These are phyloP conservation scores for Neocrepidodera transversa DNA, from an alignment of 2,888 invertebrate species.

Conservation along the genomic window DNA sequence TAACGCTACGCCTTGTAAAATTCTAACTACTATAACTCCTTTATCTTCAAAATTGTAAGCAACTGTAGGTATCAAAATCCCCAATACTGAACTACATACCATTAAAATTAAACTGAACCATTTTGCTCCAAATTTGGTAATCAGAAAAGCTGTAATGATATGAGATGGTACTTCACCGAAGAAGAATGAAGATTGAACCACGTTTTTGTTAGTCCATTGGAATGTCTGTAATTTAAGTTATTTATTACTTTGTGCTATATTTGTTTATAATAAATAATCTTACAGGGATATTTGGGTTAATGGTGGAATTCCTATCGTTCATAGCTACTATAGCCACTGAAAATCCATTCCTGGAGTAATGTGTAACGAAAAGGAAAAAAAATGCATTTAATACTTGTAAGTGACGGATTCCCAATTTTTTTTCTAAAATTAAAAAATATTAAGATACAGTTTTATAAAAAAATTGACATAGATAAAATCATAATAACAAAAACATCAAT, in stretches of 20 bases:
- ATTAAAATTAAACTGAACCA: slow-evolving; percentile 69
- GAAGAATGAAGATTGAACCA: slow-evolving; percentile 78
- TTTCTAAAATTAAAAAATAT: slow-evolving; percentile 34
- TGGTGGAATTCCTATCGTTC: slow-evolving; percentile 35
- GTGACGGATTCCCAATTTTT: slow-evolving; percentile 35
- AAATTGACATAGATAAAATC: too few species aligned
- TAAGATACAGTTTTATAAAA: too few species aligned
- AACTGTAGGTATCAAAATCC: slow-evolving; percentile 71
- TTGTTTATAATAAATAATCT: slow-evolving; percentile 12
- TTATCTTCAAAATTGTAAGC: slow-evolving; percentile 71
- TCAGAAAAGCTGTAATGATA: slow-evolving; percentile 74
- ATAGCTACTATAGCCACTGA: slow-evolving; percentile 40
- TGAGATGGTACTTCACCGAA: slow-evolving; percentile 82
- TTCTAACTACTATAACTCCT: slow-evolving; percentile 70
- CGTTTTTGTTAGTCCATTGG: slow-evolving; percentile 64
- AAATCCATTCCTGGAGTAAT: slow-evolving; percentile 35
- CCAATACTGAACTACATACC: slow-evolving; percentile 68
- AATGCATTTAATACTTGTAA: slow-evolving; percentile 29
- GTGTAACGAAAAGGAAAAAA: slow-evolving; percentile 34
- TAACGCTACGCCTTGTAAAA: slow-evolving; percentile 77
- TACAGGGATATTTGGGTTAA: slow-evolving; percentile 28
- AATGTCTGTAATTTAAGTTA: slow-evolving; percentile 38
- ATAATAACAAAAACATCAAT: too few species aligned
- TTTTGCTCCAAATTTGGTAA: slow-evolving; percentile 78
- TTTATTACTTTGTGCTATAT: too few species aligned